Evolutionary conservation across 2,797 vertebrate species (phyloP), one percentile per base, ranked within the genome.

Genomic region (Capromys pilorides): DNA sequence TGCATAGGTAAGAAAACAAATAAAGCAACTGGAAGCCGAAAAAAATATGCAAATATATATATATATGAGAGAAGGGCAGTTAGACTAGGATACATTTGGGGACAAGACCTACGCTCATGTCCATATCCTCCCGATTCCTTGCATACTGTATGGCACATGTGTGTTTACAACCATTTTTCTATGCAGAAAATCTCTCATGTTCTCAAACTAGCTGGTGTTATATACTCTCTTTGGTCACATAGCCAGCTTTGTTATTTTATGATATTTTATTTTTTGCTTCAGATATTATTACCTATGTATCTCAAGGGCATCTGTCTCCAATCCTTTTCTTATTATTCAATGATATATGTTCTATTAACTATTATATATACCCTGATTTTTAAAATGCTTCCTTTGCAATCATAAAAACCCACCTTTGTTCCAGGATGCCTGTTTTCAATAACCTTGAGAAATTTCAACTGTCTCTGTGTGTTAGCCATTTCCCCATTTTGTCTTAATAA

Each of bases 231-330:
- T 80, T 78, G 0, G 16, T 86, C 62, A 64, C 59, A 71, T 31
- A 88, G 93, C 57, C 24, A 82, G 9, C n/a, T 86, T 14, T 69
- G 26, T 80, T 10, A 90, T 95, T 87, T 73, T 57, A 67, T 75
- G 21, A 2, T 80, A 75, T 69, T 93, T 88, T 71, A 71, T 31
- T 78, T 36, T 22, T 0, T 85, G 24, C 10, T 31, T 51, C 22
- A 88, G 85, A 85, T 84, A 81, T 45, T 39, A 28, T 41, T 45
- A 41, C 36, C 2, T 14, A 26, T 83, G 4, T 67, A 8, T 66
- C 14, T 92, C 9, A 67, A 91, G 5, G 14, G 2, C 5, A 5
- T 51, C 19, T 86, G 31, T 69, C 71, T 54, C 7, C 6, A 91
- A 61, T 67, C 51, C 3, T 77, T 93, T 88, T 39, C 28, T 95